Conservation (phyloP, 2,797 vertebrate genomes). For the Dipus sagitta region DNA sequence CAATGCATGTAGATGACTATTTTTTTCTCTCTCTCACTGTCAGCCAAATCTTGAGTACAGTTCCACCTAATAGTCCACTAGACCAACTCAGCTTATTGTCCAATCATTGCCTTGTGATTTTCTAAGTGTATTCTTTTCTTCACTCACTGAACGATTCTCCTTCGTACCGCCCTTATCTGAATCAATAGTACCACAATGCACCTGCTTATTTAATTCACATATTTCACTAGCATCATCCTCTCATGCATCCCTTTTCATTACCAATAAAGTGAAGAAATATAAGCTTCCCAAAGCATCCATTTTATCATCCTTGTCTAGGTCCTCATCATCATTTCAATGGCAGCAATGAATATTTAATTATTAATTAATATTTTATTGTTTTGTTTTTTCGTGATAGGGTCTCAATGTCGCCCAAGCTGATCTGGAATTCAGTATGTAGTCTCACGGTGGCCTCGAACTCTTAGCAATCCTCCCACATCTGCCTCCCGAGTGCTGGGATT, state of each 20-base stretch:
- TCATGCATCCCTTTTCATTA: background rate
- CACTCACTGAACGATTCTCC: background rate
- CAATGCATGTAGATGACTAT: conserved; percentile 34
- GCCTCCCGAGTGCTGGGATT: no score
- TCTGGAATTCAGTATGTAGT: no score
- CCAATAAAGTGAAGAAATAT: conserved; percentile 19
- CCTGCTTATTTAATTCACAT: background rate
- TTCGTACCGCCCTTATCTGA: background rate
- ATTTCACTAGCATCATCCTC: background rate
- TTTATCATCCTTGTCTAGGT: background rate
- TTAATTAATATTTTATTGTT: no score
- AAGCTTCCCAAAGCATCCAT: background rate
- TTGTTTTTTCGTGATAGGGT: no score
- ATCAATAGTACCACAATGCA: background rate
- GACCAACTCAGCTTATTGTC: background rate
- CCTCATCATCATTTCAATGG: conserved; percentile 40
- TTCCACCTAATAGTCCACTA: background rate
- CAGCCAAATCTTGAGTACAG: background rate
- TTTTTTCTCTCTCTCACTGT: background rate
- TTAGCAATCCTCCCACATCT: no score
- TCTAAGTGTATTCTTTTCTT: background rate
- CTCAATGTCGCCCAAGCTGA: no score
- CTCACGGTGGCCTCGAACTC: no score
- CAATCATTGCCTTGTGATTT: background rate
- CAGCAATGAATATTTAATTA: background rate